phyloP scores from a whole-genome alignment of 2,888 invertebrate species.

The Empis stercorea region DNA sequence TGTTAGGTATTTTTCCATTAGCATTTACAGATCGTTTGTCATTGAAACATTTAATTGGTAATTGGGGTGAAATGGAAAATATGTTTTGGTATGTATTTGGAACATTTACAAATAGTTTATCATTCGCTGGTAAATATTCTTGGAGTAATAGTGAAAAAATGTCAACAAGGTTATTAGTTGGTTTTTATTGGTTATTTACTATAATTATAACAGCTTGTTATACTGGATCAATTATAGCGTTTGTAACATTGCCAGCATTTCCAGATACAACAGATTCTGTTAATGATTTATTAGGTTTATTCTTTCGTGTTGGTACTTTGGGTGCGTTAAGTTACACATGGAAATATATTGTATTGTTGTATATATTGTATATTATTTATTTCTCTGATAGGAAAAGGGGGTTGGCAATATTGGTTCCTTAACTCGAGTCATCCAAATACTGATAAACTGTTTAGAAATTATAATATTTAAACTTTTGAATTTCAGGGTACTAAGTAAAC shows the following conservation, averaged over 20 bases:
- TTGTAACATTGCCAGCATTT: constrained; percentile 64
- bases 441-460: constrained; percentile 45
- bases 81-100: constrained; percentile 84
- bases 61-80: constrained; percentile 61
- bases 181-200: constrained; percentile 73
- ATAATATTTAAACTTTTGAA: too few species aligned
- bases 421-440: constrained; percentile 54
- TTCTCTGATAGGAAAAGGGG: constrained; percentile 61
- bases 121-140: constrained; percentile 52
- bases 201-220: constrained; percentile 75
- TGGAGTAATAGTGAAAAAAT: constrained; percentile 57
- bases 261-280: constrained; percentile 61
- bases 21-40: constrained; percentile 60
- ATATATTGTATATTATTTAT: too few species aligned
- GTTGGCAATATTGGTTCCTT: constrained; percentile 62
- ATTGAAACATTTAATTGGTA: constrained; percentile 48
- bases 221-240: constrained; percentile 73
- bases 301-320: constrained; percentile 58
- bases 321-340: constrained; percentile 39
- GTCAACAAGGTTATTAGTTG: constrained; percentile 58
- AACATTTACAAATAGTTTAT: constrained; percentile 70
- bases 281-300: constrained; percentile 48
- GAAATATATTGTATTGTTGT: not conserved
- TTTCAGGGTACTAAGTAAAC: constrained; percentile 38
- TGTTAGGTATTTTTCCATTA: constrained; percentile 61